phyloP scores from a whole-genome alignment of 2,888 invertebrate species.

The Drosophila paramelanica region DNA sequence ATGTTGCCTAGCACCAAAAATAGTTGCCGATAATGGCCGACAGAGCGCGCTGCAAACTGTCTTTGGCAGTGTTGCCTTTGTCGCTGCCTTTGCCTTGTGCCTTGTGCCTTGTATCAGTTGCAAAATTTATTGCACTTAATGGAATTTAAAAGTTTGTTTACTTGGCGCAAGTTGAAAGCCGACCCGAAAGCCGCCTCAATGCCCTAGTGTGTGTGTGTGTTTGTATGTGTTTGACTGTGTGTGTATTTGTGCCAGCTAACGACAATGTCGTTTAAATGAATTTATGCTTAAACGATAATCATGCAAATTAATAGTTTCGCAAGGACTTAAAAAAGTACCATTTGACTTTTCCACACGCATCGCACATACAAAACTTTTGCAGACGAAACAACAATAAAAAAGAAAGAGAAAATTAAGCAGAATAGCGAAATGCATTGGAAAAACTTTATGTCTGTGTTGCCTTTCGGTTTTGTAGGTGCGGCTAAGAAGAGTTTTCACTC shows the following conservation, averaged over 20 bases:
- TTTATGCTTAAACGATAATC: slow-evolving; percentile 82
- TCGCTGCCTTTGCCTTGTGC: slow-evolving; percentile 27
- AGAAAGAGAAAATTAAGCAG: slow-evolving; percentile 19
- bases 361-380: slow-evolving; percentile 43
- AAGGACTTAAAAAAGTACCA: slow-evolving; percentile 35
- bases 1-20: slow-evolving; percentile 10
- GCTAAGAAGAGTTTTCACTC: slow-evolving; percentile 56
- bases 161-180: slow-evolving; percentile 50
- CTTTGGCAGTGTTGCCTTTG: slow-evolving; percentile 16
- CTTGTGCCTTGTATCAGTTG: slow-evolving; percentile 73
- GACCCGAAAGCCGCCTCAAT: slow-evolving; percentile 12
- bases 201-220: slow-evolving; percentile 2
- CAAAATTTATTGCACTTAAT: slow-evolving; percentile 84
- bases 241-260: slow-evolving; percentile 42
- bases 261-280: slow-evolving; percentile 67
- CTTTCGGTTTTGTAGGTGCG: slow-evolving; percentile 57
- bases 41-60: slow-evolving; percentile 51
- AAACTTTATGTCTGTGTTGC: slow-evolving; percentile 50
- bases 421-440: slow-evolving; percentile 15
- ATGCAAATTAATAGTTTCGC: slow-evolving; percentile 80
- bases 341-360: slow-evolving; percentile 38
- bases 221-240: slow-evolving; percentile 5
- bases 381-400: slow-evolving; percentile 7
- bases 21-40: slow-evolving; percentile 40
- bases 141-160: slow-evolving; percentile 83